phyloP scores from a whole-genome alignment of 2,113 vertebrate species.

The Bubalus kerabau region DNA sequence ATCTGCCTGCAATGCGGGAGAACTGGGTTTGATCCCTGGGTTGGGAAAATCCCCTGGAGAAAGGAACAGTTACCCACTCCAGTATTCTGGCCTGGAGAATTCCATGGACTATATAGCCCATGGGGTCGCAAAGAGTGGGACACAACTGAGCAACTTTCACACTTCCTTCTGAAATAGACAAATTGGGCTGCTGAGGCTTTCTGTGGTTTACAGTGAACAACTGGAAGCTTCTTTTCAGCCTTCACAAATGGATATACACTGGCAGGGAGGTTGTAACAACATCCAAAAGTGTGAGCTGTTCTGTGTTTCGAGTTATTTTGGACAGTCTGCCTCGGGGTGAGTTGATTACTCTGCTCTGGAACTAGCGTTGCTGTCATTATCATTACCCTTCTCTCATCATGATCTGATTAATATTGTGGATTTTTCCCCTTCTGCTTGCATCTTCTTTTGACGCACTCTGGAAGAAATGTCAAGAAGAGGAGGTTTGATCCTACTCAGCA shows the following conservation, averaged over 20 bases:
- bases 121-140: not conserved
- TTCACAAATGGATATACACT: not conserved
- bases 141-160: not conserved
- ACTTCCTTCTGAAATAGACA: not conserved
- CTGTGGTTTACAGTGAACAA: not conserved
- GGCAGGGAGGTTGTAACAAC: not conserved
- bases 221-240: not conserved
- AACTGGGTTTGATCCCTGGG: not conserved
- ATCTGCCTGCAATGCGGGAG: not conserved
- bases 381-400: not conserved
- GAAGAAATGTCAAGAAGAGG: constrained; percentile 99
- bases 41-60: not conserved
- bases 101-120: not conserved
- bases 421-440: constrained; percentile 74
- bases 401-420: constrained; percentile 77
- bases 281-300: not conserved
- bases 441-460: constrained; percentile 75
- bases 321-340: constrained; percentile 66
- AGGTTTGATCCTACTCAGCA: constrained; percentile 93
- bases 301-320: not conserved
- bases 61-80: not conserved
- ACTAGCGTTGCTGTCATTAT: constrained; percentile 10
- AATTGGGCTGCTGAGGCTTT: not conserved
- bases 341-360: constrained; percentile 73
- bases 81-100: not conserved